Conservation (phyloP, 64 coral and sea anemone genomes). For the Stichodactyla mertensii region DNA sequence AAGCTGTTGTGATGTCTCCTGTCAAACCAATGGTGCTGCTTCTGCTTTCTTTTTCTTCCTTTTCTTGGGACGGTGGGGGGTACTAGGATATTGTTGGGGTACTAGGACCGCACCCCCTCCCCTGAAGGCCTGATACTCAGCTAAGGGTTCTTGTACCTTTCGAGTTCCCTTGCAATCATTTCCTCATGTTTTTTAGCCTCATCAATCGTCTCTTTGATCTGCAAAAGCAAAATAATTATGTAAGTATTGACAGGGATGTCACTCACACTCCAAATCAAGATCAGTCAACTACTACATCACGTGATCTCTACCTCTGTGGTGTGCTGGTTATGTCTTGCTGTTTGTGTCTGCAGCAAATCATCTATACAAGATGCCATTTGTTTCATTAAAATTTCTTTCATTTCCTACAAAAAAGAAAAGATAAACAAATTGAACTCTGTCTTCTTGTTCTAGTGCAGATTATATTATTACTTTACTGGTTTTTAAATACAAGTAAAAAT, state of each 20-base stretch:
- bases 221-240: not conserved
- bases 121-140: too few relatives aligned
- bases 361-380: conserved; percentile 35
- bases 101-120: too few relatives aligned
- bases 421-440: too few relatives aligned
- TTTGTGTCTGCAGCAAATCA: conserved; percentile 24
- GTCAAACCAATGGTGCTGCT: too few relatives aligned
- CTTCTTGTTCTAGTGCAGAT: too few relatives aligned
- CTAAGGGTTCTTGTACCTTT: not conserved
- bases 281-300: not conserved
- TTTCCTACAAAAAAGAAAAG: conserved; percentile 7
- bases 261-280: not conserved
- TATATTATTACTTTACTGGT: not conserved
- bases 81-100: too few relatives aligned
- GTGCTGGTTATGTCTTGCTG: not conserved
- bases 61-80: too few relatives aligned
- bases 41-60: too few relatives aligned
- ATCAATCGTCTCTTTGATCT: not conserved
- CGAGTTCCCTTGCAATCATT: not conserved
- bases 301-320: not conserved
- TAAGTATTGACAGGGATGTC: not conserved
- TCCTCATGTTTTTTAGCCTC: not conserved
- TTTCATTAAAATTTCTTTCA: conserved; percentile 31
- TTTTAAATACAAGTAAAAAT: not conserved
- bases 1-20: too few relatives aligned